These are phyloP conservation scores for Sialis lutaria DNA, from an alignment of 2,888 invertebrate genomes.

Conservation along the genomic window DNA sequence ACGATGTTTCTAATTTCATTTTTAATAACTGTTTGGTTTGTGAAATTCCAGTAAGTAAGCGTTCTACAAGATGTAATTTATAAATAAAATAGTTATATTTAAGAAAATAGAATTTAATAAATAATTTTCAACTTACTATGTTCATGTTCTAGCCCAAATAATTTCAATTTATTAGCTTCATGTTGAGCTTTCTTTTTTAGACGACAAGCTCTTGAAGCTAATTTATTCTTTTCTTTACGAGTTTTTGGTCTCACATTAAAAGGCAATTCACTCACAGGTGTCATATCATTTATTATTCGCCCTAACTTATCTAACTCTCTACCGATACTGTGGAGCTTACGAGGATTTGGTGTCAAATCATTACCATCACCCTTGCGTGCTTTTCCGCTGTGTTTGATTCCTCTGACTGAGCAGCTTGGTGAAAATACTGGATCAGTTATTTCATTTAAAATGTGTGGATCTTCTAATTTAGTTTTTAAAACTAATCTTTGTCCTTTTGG, in stretches of 20 bases:
- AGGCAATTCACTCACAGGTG: constrained; percentile 84
- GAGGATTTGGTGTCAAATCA: constrained; percentile 88
- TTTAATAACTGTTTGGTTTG: constrained; percentile 61
- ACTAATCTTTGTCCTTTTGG: constrained; percentile 86
- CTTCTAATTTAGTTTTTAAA: constrained; percentile 68
- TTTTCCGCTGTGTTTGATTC: constrained; percentile 73
- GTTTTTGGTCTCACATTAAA: constrained; percentile 78
- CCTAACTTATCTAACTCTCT: constrained; percentile 82
- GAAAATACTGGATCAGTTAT: constrained; percentile 95
- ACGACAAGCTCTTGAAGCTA: constrained; percentile 91
- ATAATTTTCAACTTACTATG: constrained; percentile 54
- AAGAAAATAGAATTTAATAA: not conserved
- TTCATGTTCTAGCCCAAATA: constrained; percentile 83
- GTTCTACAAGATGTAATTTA: constrained; percentile 35
- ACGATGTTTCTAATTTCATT: constrained; percentile 41
- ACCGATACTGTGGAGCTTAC: constrained; percentile 79
- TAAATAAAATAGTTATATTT: not conserved
- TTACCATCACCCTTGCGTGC: constrained; percentile 95
- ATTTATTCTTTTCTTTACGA: constrained; percentile 94
- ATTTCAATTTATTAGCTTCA: constrained; percentile 93
- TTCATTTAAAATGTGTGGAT: constrained; percentile 81
- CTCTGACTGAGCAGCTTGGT: constrained; percentile 75
- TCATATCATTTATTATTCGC: constrained; percentile 87
- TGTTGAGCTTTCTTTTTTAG: constrained; percentile 98
- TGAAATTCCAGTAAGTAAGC: constrained; percentile 56